A percentile compares a stretch with the other conserved stretches of the same genome.
These are phyloP conservation scores for Ectemnius lituratus DNA, from an alignment of 2,888 invertebrate genomes.

Conservation along the genomic window DNA sequence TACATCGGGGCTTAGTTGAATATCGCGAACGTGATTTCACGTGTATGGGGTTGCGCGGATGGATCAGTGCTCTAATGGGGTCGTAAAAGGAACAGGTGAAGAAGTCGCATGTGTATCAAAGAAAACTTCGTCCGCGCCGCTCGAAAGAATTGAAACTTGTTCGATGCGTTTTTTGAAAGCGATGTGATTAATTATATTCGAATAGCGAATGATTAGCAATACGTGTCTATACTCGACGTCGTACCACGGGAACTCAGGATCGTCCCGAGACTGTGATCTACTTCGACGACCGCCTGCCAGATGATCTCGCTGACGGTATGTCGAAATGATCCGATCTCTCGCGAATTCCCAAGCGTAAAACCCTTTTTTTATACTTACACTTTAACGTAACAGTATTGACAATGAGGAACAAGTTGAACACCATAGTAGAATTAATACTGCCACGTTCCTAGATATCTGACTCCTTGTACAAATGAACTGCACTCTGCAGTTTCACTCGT, in stretches of 20 bases:
- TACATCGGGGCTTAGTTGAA: conserved; percentile 44
- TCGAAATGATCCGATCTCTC: conserved; percentile 39
- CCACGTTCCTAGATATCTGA: no score
- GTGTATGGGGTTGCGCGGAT: conserved; percentile 2
- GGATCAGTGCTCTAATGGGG: background rate
- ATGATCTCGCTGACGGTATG: conserved; percentile 36
- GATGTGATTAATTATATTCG: conserved; percentile 62
- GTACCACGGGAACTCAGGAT: conserved; percentile 46
- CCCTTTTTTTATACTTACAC: conserved; percentile 3
- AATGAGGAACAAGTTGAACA: no score
- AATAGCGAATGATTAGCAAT: conserved; percentile 55
- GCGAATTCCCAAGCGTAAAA: conserved; percentile 6
- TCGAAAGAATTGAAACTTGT: conserved; percentile 77
- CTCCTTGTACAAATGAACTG: no score
- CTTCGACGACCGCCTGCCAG: conserved; percentile 44
- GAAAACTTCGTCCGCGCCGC: conserved; percentile 70
- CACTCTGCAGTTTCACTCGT: no score
- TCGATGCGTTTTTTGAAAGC: conserved; percentile 67
- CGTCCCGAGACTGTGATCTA: conserved; percentile 44
- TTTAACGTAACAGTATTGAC: no score
- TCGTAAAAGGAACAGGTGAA: conserved; percentile 1
- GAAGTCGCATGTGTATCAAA: conserved; percentile 24
- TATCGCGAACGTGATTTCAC: conserved; percentile 31
- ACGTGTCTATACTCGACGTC: conserved; percentile 69
- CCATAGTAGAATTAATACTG: no score